Percentiles rank a stretch among this genome's conserved stretches.
These are phyloP conservation scores for Ladona fulva DNA, from an alignment of 1,140 invertebrate species.

Conservation along the genomic window DNA sequence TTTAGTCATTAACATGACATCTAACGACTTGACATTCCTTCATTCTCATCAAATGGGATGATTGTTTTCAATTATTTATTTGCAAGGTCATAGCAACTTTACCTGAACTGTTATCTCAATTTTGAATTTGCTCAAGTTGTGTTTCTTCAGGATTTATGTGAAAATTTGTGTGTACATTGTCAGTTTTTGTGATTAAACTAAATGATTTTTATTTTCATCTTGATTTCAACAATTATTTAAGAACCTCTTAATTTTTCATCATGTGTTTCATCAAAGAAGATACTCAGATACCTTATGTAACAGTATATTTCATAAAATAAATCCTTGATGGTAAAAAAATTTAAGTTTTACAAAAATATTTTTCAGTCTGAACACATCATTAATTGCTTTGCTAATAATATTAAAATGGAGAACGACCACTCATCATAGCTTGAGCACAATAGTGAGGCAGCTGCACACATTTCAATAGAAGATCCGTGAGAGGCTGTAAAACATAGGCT, in stretches of 20 bases:
- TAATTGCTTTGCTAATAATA: neutral
- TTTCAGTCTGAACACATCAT: too few relatives aligned
- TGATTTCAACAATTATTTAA: neutral
- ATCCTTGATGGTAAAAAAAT: too few relatives aligned
- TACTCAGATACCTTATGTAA: too few relatives aligned
- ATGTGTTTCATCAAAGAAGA: too few relatives aligned
- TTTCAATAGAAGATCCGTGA: constrained; percentile 55
- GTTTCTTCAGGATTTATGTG: neutral
- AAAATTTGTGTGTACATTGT: neutral
- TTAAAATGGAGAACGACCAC: neutral
- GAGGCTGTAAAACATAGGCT: constrained; percentile 42
- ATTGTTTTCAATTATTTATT: neutral
- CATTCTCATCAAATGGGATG: neutral
- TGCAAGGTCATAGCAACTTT: neutral
- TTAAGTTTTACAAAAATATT: too few relatives aligned
- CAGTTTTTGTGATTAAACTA: neutral
- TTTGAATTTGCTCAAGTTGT: constrained; percentile 1
- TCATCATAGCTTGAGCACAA: constrained; percentile 51
- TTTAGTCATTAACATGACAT: neutral
- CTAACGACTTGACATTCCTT: neutral
- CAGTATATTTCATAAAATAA: too few relatives aligned
- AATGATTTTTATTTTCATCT: neutral
- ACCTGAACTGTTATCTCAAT: neutral
- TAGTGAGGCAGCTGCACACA: constrained; percentile 58
- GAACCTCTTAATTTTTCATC: too few relatives aligned